Conservation (phyloP, 2,797 vertebrate genomes). For the Muscicapa striata region DNA sequence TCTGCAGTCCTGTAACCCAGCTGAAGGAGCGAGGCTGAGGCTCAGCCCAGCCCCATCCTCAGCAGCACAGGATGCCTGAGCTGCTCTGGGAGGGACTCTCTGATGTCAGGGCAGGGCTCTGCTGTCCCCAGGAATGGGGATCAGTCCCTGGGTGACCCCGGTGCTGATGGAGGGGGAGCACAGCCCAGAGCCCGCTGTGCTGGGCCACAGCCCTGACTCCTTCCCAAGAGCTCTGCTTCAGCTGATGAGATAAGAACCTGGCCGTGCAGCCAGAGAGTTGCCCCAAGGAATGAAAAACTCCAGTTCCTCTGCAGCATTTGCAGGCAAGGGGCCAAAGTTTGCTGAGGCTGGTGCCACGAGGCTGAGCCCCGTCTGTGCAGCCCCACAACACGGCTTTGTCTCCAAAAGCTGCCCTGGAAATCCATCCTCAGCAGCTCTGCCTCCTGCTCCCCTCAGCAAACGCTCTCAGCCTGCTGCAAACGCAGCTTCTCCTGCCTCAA, state of each 20-base stretch:
- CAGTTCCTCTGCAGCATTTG: background rate
- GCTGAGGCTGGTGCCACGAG: background rate
- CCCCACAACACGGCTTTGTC: background rate
- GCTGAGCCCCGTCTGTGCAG: background rate
- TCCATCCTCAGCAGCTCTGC: background rate
- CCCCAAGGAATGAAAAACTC: background rate
- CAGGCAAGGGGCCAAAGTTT: background rate
- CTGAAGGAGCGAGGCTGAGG: fast-evolving
- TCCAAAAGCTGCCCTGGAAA: background rate
- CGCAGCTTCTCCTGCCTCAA: fast-evolving
- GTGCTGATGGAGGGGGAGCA: background rate
- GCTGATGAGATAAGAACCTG: background rate
- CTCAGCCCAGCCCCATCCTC: background rate
- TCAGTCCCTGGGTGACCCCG: background rate
- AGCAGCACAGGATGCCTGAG: background rate
- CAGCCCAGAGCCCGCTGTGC: background rate
- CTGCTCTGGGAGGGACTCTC: background rate
- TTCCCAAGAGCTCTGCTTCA: background rate
- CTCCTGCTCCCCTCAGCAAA: background rate
- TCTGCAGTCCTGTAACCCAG: fast-evolving
- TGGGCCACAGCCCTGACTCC: background rate
- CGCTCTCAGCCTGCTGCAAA: background rate
- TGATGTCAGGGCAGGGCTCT: fast-evolving
- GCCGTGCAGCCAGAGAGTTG: background rate
- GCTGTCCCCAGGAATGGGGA: background rate